Percentiles rank a stretch among this genome's conserved stretches.
Conservation (phyloP, 2,113 vertebrate species). For the Lipotes vexillifer region DNA sequence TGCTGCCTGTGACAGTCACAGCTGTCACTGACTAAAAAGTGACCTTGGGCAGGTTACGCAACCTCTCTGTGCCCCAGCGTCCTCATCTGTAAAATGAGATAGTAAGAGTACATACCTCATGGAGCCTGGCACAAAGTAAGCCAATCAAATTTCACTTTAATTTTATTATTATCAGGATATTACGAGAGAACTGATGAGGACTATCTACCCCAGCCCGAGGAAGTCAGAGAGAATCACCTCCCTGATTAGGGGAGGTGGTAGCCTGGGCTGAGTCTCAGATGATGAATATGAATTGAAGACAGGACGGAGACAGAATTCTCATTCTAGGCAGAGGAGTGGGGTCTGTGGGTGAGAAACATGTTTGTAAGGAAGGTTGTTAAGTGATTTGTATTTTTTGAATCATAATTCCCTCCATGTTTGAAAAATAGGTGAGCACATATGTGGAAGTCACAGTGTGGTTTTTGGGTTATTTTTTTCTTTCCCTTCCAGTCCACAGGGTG, state of each 20-base stretch:
- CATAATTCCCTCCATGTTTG: neutral
- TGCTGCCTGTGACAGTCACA: neutral
- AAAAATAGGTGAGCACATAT: neutral
- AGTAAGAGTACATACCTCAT: neutral
- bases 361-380: neutral
- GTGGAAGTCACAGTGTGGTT: neutral
- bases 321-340: neutral
- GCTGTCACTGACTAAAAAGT: neutral
- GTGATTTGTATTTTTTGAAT: neutral
- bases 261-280: neutral
- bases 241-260: neutral
- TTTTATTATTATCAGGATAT: slow-evolving; percentile 25
- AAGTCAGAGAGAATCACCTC: neutral
- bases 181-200: neutral
- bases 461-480: neutral
- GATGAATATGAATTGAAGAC: neutral
- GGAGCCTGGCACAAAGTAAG: neutral
- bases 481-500: neutral
- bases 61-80: neutral
- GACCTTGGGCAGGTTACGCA: neutral
- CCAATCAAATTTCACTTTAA: neutral
- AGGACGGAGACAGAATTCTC: neutral
- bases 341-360: neutral
- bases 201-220: neutral
- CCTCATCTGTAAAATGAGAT: slow-evolving; percentile 7